Conservation (phyloP, 2,113 vertebrate genomes). For the Papio anubis region DNA sequence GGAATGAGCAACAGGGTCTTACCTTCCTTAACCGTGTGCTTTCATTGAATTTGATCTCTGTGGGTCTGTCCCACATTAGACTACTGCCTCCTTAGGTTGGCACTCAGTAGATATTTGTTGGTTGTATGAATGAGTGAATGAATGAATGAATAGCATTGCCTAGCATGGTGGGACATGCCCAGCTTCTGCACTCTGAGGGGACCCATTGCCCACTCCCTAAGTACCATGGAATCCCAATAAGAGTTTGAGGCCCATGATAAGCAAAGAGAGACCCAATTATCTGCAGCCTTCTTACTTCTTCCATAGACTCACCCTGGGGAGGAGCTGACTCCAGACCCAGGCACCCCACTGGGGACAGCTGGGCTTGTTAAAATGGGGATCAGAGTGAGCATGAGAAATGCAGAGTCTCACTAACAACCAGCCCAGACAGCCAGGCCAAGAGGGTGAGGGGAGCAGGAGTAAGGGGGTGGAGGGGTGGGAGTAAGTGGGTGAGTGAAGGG, state of each 20-base stretch:
- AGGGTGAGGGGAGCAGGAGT: no score
- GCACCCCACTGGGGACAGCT: not conserved
- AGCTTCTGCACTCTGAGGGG: not conserved
- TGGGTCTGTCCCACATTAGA: not conserved
- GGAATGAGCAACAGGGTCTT: not conserved
- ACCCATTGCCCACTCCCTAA: not conserved
- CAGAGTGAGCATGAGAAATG: constrained; percentile 34
- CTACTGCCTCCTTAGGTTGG: not conserved
- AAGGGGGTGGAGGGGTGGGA: no score
- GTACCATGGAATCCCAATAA: not conserved
- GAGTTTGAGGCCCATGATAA: not conserved
- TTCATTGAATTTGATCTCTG: not conserved
- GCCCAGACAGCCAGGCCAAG: not conserved
- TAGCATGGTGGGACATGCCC: not conserved
- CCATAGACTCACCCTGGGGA: not conserved
- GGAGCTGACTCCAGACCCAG: not conserved
- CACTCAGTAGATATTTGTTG: not conserved
- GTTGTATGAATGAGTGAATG: not conserved
- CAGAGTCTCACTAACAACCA: constrained; percentile 4
- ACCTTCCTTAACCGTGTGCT: not conserved
- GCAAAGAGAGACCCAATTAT: not conserved
- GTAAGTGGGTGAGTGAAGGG: not conserved
- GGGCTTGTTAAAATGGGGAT: constrained; percentile 24
- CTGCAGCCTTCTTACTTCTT: not conserved
- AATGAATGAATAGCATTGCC: not conserved